phyloP scores from a whole-genome alignment of 2,113 vertebrate genomes.

The Ranitomeya imitator region DNA sequence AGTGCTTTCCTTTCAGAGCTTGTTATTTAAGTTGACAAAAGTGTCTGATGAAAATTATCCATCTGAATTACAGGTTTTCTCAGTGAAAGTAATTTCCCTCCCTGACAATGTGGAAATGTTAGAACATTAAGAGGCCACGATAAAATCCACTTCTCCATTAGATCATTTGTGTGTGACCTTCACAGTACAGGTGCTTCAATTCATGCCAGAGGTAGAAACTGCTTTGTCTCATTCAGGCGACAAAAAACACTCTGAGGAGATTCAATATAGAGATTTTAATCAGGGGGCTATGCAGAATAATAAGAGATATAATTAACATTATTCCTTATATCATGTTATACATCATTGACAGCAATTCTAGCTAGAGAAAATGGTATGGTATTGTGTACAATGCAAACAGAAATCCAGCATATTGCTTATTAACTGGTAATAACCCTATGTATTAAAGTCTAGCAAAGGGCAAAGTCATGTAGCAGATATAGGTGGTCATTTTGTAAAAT shows the following conservation, averaged over 20 bases:
- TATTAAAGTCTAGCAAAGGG: no score
- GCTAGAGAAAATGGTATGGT: neutral
- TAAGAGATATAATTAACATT: neutral
- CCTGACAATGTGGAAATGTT: constrained; percentile 33
- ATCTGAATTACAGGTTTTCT: constrained; percentile 44
- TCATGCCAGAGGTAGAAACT: constrained; percentile 20
- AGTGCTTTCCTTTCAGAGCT: constrained; percentile 16
- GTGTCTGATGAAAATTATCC: constrained; percentile 37
- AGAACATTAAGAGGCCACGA: neutral
- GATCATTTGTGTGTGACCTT: constrained; percentile 35
- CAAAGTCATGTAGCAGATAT: no score
- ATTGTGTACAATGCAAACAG: no score
- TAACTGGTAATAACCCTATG: no score
- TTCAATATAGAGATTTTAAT: neutral
- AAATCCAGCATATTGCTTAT: no score
- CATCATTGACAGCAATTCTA: neutral
- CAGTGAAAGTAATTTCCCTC: constrained; percentile 29
- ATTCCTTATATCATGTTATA: neutral
- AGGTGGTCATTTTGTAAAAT: no score
- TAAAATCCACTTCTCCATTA: constrained; percentile 13
- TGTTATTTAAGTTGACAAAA: constrained; percentile 49
- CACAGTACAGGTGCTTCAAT: constrained; percentile 29
- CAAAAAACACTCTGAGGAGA: neutral
- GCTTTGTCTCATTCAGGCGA: neutral
- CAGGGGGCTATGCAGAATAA: neutral